Conservation (phyloP, 2,888 invertebrate genomes). For the Silvanus unidentatus region DNA sequence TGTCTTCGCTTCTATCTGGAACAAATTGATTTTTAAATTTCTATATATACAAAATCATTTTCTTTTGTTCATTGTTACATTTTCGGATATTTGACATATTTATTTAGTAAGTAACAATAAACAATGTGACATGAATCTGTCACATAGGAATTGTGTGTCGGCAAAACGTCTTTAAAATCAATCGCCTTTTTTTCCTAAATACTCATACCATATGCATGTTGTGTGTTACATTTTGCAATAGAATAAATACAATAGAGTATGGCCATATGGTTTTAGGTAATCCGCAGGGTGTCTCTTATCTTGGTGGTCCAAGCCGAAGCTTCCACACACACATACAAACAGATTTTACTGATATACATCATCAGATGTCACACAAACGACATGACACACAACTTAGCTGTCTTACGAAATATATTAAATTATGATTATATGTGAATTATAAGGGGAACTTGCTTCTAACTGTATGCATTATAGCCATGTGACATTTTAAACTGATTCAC, state of each 20-base stretch:
- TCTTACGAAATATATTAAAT: too few relatives aligned
- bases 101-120: constrained; percentile 1
- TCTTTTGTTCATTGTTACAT: too few relatives aligned
- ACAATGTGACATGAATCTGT: not conserved
- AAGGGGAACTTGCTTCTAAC: too few relatives aligned
- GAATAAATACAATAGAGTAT: constrained; percentile 18
- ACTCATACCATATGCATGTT: not conserved
- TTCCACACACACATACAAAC: too few relatives aligned
- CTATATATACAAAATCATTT: too few relatives aligned
- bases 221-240: constrained; percentile 13
- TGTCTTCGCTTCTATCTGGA: not conserved
- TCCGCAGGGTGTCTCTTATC: constrained; percentile 20
- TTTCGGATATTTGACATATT: too few relatives aligned
- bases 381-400: constrained; percentile 5
- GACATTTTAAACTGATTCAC: too few relatives aligned
- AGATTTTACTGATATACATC: constrained; percentile 15
- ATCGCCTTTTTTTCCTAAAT: not conserved
- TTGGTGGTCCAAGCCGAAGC: constrained; percentile 21
- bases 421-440: too few relatives aligned
- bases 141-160: not conserved
- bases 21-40: too few relatives aligned
- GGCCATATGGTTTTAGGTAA: constrained; percentile 18
- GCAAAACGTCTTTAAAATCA: too few relatives aligned
- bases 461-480: too few relatives aligned
- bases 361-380: constrained; percentile 18